Conservation (phyloP, 2,888 invertebrate species). For the Pandemis corylana region DNA sequence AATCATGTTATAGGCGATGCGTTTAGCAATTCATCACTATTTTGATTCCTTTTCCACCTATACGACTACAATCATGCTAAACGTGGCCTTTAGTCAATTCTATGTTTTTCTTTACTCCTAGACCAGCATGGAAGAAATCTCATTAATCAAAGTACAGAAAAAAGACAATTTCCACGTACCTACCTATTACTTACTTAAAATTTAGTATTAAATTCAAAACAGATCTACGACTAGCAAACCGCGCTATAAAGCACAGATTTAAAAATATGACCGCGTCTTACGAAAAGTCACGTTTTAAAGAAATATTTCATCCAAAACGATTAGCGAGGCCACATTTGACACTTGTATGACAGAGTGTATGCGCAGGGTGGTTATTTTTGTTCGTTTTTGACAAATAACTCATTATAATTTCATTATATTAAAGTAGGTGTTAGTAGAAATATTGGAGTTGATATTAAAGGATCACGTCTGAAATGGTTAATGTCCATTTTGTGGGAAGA, state of each 20-base stretch:
- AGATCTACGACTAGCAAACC: not conserved
- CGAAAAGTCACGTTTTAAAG: conserved; percentile 70
- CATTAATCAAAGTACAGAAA: too few species aligned
- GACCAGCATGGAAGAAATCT: too few species aligned
- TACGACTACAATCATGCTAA: too few species aligned
- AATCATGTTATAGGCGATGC: too few species aligned
- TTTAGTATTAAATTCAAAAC: not conserved
- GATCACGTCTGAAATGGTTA: not conserved
- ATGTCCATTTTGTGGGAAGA: not conserved
- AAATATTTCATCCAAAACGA: conserved; percentile 68
- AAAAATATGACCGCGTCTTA: conserved; percentile 61
- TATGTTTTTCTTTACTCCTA: too few species aligned
- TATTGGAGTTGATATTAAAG: conserved; percentile 28
- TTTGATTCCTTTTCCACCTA: too few species aligned
- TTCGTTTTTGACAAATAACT: conserved; percentile 43
- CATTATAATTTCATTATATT: conserved; percentile 34
- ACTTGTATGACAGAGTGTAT: conserved; percentile 59
- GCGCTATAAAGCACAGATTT: conserved; percentile 48
- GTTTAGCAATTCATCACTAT: too few species aligned
- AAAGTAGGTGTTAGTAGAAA: conserved; percentile 13
- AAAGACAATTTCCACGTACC: too few species aligned
- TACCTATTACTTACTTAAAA: not conserved
- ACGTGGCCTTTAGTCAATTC: too few species aligned
- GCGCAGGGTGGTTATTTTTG: conserved; percentile 51
- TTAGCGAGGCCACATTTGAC: conserved; percentile 65